Conservation (phyloP, 2,888 invertebrate species). For the Notodonta dromedarius region DNA sequence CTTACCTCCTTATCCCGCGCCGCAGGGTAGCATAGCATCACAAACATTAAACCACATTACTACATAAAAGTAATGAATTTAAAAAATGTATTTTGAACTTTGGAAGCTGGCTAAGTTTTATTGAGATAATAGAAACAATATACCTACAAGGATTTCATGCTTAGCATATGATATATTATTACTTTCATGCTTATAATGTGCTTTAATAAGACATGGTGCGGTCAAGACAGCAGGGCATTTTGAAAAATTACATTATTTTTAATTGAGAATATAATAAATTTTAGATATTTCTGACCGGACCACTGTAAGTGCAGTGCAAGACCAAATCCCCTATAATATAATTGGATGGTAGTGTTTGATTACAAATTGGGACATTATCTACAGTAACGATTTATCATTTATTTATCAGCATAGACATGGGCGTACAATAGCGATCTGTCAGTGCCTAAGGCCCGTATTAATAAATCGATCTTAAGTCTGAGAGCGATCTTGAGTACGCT, state of each 20-base stretch:
- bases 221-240: neutral
- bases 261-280: no score
- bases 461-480: no score
- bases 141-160: slow-evolving; percentile 1
- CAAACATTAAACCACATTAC: slow-evolving; percentile 64
- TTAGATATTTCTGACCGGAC: slow-evolving; percentile 5
- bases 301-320: slow-evolving; percentile 17
- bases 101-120: neutral
- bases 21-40: slow-evolving; percentile 46
- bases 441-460: no score
- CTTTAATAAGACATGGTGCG: slow-evolving; percentile 36
- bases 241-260: no score
- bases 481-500: no score
- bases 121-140: no score
- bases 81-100: neutral
- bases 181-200: slow-evolving; percentile 64
- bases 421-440: no score
- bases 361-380: neutral
- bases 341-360: neutral
- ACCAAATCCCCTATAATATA: slow-evolving; percentile 16
- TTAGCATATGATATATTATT: slow-evolving; percentile 30
- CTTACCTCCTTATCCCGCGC: slow-evolving; percentile 72
- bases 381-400: neutral
- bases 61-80: slow-evolving; percentile 40
- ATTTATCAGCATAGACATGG: no score